Percentiles rank a stretch among this genome's conserved stretches.
Conservation (phyloP, 2,888 invertebrate species). For the Caenorhabditis imperialis region DNA sequence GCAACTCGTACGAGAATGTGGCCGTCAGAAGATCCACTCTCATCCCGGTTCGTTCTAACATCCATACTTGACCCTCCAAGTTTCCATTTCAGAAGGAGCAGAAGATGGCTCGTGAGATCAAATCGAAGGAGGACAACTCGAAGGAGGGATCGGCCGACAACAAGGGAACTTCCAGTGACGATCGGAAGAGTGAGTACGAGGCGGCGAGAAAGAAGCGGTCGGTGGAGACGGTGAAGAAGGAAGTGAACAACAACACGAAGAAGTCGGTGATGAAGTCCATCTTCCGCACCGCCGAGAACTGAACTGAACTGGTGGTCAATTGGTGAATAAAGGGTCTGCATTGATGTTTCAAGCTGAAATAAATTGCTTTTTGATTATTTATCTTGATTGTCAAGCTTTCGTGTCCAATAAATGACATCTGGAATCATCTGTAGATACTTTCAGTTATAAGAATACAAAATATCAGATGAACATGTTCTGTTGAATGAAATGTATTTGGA, state of each 20-base stretch:
- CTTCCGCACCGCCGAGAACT: too few species aligned
- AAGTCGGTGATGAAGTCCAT: constrained; percentile 25
- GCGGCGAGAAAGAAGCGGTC: constrained; percentile 13
- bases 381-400: too few species aligned
- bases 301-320: too few species aligned
- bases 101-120: constrained; percentile 43
- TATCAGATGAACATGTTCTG: too few species aligned
- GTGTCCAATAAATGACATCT: too few species aligned
- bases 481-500: too few species aligned
- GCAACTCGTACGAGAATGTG: constrained; percentile 49
- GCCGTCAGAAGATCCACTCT: constrained; percentile 40
- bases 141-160: constrained; percentile 14
- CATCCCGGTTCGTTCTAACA: constrained; percentile 13
- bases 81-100: constrained; percentile 41
- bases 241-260: constrained; percentile 7
- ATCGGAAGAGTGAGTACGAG: constrained; percentile 28
- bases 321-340: too few species aligned
- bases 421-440: too few species aligned
- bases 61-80: neutral
- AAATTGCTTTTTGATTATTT: too few species aligned
- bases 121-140: constrained; percentile 50
- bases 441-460: too few species aligned
- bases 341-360: too few species aligned
- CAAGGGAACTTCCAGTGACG: constrained; percentile 18
- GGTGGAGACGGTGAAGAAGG: constrained; percentile 9